Percentiles rank a stretch among this genome's conserved stretches.
Evolutionary conservation across 2,113 vertebrate genomes (phyloP).

Genomic region (Eupsittula cactorum): DNA sequence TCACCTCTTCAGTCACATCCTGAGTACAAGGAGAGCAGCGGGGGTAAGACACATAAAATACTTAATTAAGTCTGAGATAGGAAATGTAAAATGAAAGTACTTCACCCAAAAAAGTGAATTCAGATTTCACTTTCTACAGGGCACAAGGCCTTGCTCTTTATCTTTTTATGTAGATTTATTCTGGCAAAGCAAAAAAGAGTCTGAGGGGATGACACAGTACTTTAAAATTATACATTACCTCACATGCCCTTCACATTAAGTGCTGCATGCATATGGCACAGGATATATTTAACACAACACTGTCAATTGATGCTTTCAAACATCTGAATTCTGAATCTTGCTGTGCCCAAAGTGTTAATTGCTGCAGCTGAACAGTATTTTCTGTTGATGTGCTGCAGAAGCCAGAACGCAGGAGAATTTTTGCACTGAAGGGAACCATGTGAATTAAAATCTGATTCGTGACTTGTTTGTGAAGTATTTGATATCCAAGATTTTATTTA

Average conservation of each 20-base stretch:
- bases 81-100: not conserved
- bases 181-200: not conserved
- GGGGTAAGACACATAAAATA: not conserved
- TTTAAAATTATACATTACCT: not conserved
- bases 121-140: not conserved
- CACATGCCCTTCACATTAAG: not conserved
- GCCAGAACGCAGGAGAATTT: not conserved
- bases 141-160: not conserved
- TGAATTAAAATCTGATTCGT: not conserved
- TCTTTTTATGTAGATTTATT: not conserved
- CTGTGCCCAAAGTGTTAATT: not conserved
- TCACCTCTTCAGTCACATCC: not conserved
- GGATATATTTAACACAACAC: not conserved
- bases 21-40: not conserved
- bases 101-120: not conserved
- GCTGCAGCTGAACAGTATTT: not conserved
- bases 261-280: not conserved
- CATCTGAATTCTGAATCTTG: not conserved
- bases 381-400: not conserved
- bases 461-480: not conserved
- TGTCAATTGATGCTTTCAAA: not conserved
- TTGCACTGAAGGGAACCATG: rapidly evolving
- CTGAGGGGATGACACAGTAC: not conserved
- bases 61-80: not conserved
- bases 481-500: too few species aligned